Conservation (phyloP, 2,888 invertebrate species). For the Hofmannophila pseudospretella region DNA sequence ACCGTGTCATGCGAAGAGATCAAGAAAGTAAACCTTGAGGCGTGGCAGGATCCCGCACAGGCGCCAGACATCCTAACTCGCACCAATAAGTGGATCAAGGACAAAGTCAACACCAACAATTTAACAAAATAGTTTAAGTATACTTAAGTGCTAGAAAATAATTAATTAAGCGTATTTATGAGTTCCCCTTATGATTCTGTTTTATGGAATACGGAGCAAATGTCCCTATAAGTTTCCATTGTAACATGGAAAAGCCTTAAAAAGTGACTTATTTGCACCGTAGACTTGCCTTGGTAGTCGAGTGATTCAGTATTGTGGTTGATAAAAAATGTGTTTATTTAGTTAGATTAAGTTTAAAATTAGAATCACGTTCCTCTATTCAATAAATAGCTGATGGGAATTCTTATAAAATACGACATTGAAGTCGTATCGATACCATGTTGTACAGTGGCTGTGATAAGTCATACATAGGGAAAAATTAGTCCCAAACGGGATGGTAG, state of each 20-base stretch:
- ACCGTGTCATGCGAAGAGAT: constrained; percentile 69
- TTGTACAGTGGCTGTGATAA: constrained; percentile 65
- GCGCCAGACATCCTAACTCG: constrained; percentile 63
- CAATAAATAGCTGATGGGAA: background rate
- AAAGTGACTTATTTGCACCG: constrained; percentile 22
- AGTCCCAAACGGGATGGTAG: constrained; percentile 22
- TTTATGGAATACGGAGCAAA: background rate
- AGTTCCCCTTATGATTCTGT: background rate
- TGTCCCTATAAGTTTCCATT: background rate
- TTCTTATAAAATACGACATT: constrained; percentile 14
- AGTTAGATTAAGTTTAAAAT: constrained; percentile 9
- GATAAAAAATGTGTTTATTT: constrained; percentile 24
- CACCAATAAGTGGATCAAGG: constrained; percentile 68
- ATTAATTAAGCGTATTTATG: constrained; percentile 5
- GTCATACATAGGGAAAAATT: constrained; percentile 19
- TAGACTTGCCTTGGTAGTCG: constrained; percentile 18
- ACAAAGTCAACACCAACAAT: constrained; percentile 50
- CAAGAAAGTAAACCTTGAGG: constrained; percentile 59
- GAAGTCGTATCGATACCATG: constrained; percentile 26
- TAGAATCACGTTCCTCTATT: constrained; percentile 23
- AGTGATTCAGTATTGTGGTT: constrained; percentile 51
- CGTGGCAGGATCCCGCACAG: constrained; percentile 58
- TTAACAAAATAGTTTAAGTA: constrained; percentile 39
- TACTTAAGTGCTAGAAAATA: too few species aligned
- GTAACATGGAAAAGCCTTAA: background rate